Evolutionary conservation across 2,113 vertebrate genomes (phyloP).

Genomic region (Todiramphus chloris): DNA sequence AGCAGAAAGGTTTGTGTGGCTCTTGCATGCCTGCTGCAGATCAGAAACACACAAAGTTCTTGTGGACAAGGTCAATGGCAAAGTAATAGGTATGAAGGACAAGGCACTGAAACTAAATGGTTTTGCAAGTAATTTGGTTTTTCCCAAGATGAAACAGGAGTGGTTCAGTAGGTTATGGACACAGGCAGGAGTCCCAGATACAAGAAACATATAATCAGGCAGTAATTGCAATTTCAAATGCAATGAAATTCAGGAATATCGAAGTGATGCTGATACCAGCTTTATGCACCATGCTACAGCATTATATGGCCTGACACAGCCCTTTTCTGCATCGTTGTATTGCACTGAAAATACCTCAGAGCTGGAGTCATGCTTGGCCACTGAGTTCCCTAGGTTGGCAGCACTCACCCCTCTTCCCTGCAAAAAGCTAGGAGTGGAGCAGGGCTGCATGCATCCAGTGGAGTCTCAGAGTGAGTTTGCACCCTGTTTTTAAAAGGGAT

Average conservation of each 20-base stretch:
- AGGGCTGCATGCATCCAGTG: neutral
- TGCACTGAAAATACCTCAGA: neutral
- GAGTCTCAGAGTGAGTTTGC: neutral
- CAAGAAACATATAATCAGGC: neutral
- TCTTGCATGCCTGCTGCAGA: neutral
- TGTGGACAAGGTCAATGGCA: neutral
- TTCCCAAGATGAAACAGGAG: neutral
- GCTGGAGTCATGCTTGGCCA: neutral
- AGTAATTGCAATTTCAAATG: neutral
- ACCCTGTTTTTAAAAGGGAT: neutral
- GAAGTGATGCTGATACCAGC: neutral
- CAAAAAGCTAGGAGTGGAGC: fast-evolving
- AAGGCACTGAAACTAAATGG: neutral
- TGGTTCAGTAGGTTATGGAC: neutral
- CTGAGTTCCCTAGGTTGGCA: neutral
- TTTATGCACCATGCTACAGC: neutral
- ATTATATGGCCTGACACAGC: neutral
- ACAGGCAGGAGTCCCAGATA: neutral
- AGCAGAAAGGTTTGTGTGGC: constrained; percentile 27
- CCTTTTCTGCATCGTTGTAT: neutral
- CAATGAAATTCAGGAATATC: neutral
- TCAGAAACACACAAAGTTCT: neutral
- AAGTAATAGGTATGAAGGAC: neutral
- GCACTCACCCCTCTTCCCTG: neutral
- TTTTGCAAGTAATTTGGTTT: neutral